Evolutionary conservation across 2,797 vertebrate genomes (phyloP), one percentile per base, ranked within the genome.

Genomic region (Nyctibius grandis): DNA sequence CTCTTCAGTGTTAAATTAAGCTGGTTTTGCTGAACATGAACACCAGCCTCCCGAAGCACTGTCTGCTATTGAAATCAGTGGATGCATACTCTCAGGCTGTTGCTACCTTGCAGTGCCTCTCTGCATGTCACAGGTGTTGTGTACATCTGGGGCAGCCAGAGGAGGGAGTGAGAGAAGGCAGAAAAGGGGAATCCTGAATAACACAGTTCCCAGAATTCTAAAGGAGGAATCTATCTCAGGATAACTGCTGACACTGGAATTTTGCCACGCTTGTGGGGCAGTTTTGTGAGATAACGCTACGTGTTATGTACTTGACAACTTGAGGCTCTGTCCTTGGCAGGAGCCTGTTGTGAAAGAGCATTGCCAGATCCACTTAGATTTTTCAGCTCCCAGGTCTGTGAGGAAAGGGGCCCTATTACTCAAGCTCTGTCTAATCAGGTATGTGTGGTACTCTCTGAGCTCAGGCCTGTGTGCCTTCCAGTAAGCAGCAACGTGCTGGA

Each of bases 1-100:
- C 87, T 94, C 85, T 87, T 85, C 90, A 63, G 64, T 84, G 78
- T 94, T 89, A 91, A 96, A 95, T 91, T 92, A 48, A 74, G 57
- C 72, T 95, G 79, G 28, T 87, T 84, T 94, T 90, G 72, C 81
- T 84, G 76, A 85, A 59, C 16, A 0, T 9, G 67, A 89, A 79
- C 82, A 59, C 74, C 85, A 84, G 76, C 73, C 53, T 91, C 51
- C 85, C 90, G 72, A 91, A 91, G 78, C 60, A 29, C 60, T 78
- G 44, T 80, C 87, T 91, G 60, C 79, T 72, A 8, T 7, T 44
- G 78, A 56, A 88, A 82, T 77, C 59, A 91, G 77, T 33, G 63
- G 69, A 67, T 88, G 76, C 79, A 84, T 88, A 90, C 81, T 86
- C 91, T 93, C 87, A 67, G 89, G 87, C 95, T 96, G 74, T 94